These are phyloP conservation scores for Syngnathoides biaculeatus DNA, from an alignment of 2,113 vertebrate species.

Conservation along the genomic window DNA sequence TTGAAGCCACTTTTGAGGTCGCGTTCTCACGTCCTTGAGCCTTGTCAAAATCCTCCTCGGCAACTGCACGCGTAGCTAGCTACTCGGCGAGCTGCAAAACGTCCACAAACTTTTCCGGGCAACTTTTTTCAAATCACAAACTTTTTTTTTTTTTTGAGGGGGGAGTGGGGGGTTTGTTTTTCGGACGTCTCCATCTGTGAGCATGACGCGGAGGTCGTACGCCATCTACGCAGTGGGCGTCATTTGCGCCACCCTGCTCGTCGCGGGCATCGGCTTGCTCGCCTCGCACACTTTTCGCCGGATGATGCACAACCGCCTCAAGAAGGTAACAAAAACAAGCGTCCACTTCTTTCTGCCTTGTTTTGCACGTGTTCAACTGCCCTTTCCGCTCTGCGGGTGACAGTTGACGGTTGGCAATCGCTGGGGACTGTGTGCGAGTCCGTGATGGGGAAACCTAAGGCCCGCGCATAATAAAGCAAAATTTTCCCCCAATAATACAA, in stretches of 20 bases:
- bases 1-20: conserved; percentile 2
- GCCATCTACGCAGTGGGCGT: conserved; percentile 54
- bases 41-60: neutral
- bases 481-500: too few relatives aligned
- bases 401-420: neutral
- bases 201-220: conserved; percentile 66
- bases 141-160: neutral
- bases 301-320: conserved; percentile 67
- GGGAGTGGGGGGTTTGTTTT: neutral
- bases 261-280: conserved; percentile 56
- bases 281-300: conserved; percentile 53
- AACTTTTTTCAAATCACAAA: neutral
- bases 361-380: neutral
- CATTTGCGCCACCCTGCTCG: conserved; percentile 58
- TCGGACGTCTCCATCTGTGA: conserved; percentile 23
- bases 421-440: neutral
- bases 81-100: neutral
- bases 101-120: neutral
- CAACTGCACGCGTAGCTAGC: neutral
- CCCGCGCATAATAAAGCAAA: too few relatives aligned
- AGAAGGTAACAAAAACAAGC: conserved; percentile 61
- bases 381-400: neutral
- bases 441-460: too few relatives aligned
- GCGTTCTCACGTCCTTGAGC: neutral
- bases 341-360: neutral